Evolutionary conservation across 64 coral and sea anemone species (phyloP), one percentile per base, ranked within the genome.

Genomic region (Anthopleura sola): DNA sequence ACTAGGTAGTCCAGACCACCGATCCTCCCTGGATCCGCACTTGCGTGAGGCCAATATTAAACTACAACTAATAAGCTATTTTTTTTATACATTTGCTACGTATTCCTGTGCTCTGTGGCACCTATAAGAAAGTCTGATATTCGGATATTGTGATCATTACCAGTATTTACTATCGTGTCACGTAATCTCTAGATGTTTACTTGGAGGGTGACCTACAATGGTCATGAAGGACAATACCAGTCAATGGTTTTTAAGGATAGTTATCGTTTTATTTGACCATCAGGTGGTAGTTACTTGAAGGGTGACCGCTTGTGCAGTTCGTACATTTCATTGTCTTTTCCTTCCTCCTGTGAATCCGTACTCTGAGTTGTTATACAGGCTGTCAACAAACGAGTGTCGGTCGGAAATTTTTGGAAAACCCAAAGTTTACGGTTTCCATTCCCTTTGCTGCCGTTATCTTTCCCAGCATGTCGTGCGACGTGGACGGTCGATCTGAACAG

Each of bases 401-500:
- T 83, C 55, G 26, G 82, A 17, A 83, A 60, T 13, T 51, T 54
- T 60, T 83, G 48, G 18, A 83, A 57, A 50, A 83, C 55, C 55
- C 82, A 60, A 28, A 56, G 11, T 10, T 37, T 54, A 6, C 82
- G 82, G 39, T 49, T 83, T 34, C n/a, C 33, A 13, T 1, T 29
- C 8, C 82, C 49, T 20, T 49, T 28, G 28, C 82, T 83, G 31
- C 49, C 50, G 48, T 31, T 83, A 46, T 83, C 82, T 10, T 83
- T 83, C 48, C 82, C 82, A 57, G 32, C 82, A 55, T 49, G 17
- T 51, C 32, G 57, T 60, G 82, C 82, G 14, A 49, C 82, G 23
- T 83, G 82, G 18, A 83, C 82, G 2, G 46, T 56, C 32, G 82
- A 83, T 60, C 50, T 83, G 50, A 83, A 83, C 1, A 83, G 82